Percentiles rank a stretch among this genome's conserved stretches.
These are phyloP conservation scores for Caenorhabditis sp. DNA, from an alignment of 2,888 invertebrate species.

Conservation along the genomic window DNA sequence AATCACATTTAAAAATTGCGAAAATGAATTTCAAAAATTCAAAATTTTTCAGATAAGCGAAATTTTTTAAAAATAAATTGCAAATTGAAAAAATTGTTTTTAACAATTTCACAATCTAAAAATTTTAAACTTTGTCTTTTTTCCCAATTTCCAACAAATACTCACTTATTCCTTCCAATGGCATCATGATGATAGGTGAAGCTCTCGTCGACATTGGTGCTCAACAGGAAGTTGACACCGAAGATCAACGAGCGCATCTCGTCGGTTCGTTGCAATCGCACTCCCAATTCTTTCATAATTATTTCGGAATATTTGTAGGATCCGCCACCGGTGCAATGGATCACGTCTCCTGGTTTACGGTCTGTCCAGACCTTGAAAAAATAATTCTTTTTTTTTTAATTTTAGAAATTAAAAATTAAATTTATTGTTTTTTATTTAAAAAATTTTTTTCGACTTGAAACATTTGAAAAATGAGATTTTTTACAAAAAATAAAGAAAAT, in stretches of 20 bases:
- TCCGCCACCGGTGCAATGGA: slow-evolving; percentile 77
- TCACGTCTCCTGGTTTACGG: slow-evolving; percentile 62
- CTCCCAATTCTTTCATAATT: slow-evolving; percentile 69
- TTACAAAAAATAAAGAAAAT: too few relatives aligned
- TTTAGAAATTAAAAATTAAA: too few relatives aligned
- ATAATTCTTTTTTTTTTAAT: too few relatives aligned
- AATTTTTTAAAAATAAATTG: too few relatives aligned
- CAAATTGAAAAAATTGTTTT: not conserved
- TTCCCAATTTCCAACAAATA: not conserved
- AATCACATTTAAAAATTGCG: too few relatives aligned
- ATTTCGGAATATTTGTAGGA: slow-evolving; percentile 73
- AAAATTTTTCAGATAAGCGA: too few relatives aligned
- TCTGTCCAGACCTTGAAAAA: slow-evolving; percentile 62
- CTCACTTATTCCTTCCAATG: slow-evolving; percentile 80
- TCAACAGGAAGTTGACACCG: slow-evolving; percentile 88
- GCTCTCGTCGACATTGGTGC: slow-evolving; percentile 88
- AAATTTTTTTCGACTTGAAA: too few relatives aligned
- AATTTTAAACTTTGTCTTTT: not conserved
- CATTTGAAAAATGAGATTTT: not conserved
- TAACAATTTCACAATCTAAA: not conserved
- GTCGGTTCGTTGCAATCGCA: slow-evolving; percentile 87
- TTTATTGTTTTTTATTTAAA: too few relatives aligned
- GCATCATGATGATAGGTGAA: slow-evolving; percentile 86
- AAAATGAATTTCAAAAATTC: too few relatives aligned
- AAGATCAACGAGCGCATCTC: slow-evolving; percentile 88